A percentile compares a stretch with the other conserved stretches of the same genome.
These are phyloP conservation scores for zebrafish (Danio rerio) DNA, from an alignment of 2,113 vertebrate genomes.

Conservation along the genomic window GRCz12tu NC_133182.1:23997501-23998000, in stretches of 20 bases:
- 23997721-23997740: conserved; percentile 7
- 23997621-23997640: conserved; percentile 15
- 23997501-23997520: conserved; percentile 47
- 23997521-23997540: conserved; percentile 55
- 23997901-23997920: not conserved
- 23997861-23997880: not conserved
- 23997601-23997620: conserved; percentile 48
- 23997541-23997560: conserved; percentile 54
- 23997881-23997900: not conserved
- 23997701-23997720: conserved; percentile 25
- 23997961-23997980: not conserved
- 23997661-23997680: conserved; percentile 25
- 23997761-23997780: conserved; percentile 18
- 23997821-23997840: conserved; percentile 30
- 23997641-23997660: conserved; percentile 1
- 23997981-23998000: not conserved
- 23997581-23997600: conserved; percentile 47
- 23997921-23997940: conserved; percentile 28
- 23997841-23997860: conserved; percentile 6
- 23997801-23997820: conserved; percentile 39
- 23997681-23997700: conserved; percentile 24
- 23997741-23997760: conserved; percentile 22
- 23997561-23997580: conserved; percentile 47
- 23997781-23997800: conserved; percentile 23
- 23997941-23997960: not conserved